These are phyloP conservation scores for Meloidogyne exigua DNA, from an alignment of 1,140 invertebrate species.

Conservation along the genomic window DNA sequence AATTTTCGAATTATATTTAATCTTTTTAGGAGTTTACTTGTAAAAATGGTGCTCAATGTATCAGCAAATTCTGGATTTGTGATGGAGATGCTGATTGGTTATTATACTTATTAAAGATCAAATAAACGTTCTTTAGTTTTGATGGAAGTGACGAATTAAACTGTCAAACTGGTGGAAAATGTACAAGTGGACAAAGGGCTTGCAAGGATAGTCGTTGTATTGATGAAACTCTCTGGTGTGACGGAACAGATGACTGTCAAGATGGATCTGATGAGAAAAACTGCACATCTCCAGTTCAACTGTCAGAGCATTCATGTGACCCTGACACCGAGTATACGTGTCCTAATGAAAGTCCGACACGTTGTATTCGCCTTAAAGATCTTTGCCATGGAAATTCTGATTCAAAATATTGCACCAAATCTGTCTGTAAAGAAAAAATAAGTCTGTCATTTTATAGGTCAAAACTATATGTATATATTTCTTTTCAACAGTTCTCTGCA, in stretches of 20 bases:
- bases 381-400: constrained; percentile 37
- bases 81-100: constrained; percentile 45
- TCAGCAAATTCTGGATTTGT: constrained; percentile 49
- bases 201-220: constrained; percentile 75
- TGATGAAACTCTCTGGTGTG: constrained; percentile 69
- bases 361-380: constrained; percentile 46
- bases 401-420: constrained; percentile 7
- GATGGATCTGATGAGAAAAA: constrained; percentile 79
- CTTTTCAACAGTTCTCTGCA: constrained; percentile 17
- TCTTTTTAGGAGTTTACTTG: constrained; percentile 61
- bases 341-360: constrained; percentile 32
- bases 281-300: constrained; percentile 26
- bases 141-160: constrained; percentile 32
- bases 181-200: constrained; percentile 52
- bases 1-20: background rate
- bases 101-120: background rate
- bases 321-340: constrained; percentile 49
- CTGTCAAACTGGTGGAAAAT: constrained; percentile 18
- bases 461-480: background rate
- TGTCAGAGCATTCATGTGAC: constrained; percentile 34
- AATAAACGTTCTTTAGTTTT: background rate
- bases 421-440: constrained; percentile 36
- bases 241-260: constrained; percentile 70
- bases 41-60: constrained; percentile 54
- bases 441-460: background rate